These are phyloP conservation scores for Luffia ferchaultella DNA, from an alignment of 2,888 invertebrate species.

Conservation along the genomic window DNA sequence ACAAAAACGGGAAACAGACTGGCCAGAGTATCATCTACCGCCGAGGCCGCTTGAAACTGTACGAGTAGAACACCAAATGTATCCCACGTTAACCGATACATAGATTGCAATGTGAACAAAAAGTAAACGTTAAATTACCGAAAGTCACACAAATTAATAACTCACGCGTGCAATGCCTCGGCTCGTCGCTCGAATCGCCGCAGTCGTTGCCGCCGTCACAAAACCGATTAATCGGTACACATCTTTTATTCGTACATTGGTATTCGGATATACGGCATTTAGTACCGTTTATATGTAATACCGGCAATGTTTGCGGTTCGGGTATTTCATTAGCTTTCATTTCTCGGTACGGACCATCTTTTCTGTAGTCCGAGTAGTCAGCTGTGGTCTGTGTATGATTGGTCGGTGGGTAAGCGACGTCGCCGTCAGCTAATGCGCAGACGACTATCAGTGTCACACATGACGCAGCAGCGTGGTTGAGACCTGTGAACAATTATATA, in stretches of 20 bases:
- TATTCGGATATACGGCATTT: constrained; percentile 74
- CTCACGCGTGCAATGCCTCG: constrained; percentile 84
- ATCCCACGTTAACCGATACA: not conserved
- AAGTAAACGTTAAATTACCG: too few relatives aligned
- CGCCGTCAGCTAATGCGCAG: constrained; percentile 38
- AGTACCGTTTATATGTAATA: constrained; percentile 50
- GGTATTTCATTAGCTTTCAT: constrained; percentile 30
- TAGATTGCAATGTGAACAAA: not conserved
- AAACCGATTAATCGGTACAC: constrained; percentile 75
- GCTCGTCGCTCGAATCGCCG: constrained; percentile 82
- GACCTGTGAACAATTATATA: constrained; percentile 52
- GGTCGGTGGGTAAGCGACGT: constrained; percentile 28
- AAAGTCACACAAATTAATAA: too few relatives aligned
- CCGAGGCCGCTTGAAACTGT: not conserved
- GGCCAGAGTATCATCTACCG: not conserved
- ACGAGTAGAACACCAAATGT: not conserved
- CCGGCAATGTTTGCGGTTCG: constrained; percentile 46
- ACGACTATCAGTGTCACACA: constrained; percentile 31
- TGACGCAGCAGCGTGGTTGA: constrained; percentile 28
- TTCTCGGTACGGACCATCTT: constrained; percentile 23
- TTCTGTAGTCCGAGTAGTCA: constrained; percentile 28
- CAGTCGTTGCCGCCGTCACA: constrained; percentile 84
- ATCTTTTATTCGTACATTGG: constrained; percentile 71
- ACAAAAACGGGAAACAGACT: not conserved
- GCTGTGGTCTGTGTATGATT: not conserved